phyloP scores from a whole-genome alignment of 2,113 vertebrate species.

The Planiliza haematocheilus region DNA sequence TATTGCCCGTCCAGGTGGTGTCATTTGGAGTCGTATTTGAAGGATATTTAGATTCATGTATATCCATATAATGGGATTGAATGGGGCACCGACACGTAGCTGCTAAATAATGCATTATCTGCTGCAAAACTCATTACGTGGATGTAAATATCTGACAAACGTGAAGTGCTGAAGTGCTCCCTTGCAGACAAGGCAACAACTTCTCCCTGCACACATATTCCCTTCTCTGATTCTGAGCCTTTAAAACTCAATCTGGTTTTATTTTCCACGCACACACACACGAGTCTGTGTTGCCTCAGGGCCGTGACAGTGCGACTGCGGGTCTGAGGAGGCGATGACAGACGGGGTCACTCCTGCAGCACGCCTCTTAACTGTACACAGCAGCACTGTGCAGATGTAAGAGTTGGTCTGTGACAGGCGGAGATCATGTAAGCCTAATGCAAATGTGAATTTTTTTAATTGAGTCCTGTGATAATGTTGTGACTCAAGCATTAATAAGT shows the following conservation, averaged over 20 bases:
- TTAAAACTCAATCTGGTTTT: background rate
- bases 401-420: background rate
- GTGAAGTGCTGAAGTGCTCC: background rate
- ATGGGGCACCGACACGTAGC: no score
- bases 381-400: background rate
- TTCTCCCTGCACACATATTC: background rate
- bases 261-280: conserved; percentile 2
- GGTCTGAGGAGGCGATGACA: conserved; percentile 30
- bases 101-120: no score
- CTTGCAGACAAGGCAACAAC: background rate
- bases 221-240: background rate
- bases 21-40: no score
- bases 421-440: background rate
- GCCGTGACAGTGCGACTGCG: conserved; percentile 9
- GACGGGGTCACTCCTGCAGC: conserved; percentile 11
- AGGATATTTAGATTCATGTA: no score
- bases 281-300: conserved; percentile 11
- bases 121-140: no score
- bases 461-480: background rate
- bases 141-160: no score
- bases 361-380: conserved; percentile 20
- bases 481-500: background rate
- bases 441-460: background rate
- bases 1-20: no score
- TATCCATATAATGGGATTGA: no score